These are phyloP conservation scores for Oxycera nigricornis DNA, from an alignment of 2,888 invertebrate genomes.

Conservation along the genomic window DNA sequence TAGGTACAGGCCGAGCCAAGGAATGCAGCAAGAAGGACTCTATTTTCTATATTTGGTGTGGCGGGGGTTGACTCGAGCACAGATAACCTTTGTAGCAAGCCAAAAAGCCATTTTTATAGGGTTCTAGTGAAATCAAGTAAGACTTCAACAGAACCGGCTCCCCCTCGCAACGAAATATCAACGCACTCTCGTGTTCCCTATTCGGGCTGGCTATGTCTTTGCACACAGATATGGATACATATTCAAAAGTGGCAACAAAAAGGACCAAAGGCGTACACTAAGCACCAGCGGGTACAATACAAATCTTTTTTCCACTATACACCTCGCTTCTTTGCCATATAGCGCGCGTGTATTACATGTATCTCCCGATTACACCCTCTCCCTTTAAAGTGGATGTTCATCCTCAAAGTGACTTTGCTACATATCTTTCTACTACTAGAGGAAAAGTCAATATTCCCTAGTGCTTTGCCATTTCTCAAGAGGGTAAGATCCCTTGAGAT, in stretches of 20 bases:
- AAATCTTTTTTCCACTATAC: conserved; percentile 40
- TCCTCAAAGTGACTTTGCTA: background rate
- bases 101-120: conserved; percentile 25
- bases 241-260: conserved; percentile 11
- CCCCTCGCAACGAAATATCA: background rate
- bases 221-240: background rate
- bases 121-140: conserved; percentile 4
- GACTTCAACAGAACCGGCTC: background rate
- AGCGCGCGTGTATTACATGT: conserved; percentile 7
- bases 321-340: conserved; percentile 14
- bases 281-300: conserved; percentile 30
- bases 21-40: background rate
- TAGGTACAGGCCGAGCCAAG: background rate
- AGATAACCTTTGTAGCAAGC: conserved; percentile 9
- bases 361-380: background rate
- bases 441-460: conserved; percentile 45
- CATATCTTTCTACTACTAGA: conserved; percentile 11
- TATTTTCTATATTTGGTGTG: background rate
- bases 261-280: conserved; percentile 27
- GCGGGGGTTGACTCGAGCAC: background rate
- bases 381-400: conserved; percentile 1
- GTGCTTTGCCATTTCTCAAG: conserved; percentile 51
- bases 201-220: background rate
- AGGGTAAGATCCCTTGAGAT: conserved; percentile 53
- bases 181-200: background rate